phyloP scores from a whole-genome alignment of 2,113 vertebrate genomes.

The Falcunculus frontatus region DNA sequence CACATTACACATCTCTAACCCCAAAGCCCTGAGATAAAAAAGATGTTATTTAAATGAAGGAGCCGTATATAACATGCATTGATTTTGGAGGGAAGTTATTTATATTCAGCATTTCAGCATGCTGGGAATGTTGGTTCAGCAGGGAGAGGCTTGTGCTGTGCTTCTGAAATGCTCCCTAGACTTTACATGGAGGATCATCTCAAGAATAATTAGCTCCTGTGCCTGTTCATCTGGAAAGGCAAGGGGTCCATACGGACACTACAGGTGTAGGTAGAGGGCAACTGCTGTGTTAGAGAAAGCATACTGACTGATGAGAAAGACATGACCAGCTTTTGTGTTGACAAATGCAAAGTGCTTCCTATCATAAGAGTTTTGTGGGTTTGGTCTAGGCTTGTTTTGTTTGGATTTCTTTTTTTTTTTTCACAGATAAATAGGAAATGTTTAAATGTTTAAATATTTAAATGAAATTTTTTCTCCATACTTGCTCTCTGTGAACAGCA shows the following conservation, averaged over 20 bases:
- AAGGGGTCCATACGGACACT: constrained; percentile 12
- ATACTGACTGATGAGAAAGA: neutral
- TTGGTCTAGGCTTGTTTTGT: neutral
- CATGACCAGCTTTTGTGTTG: neutral
- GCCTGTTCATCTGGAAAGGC: constrained; percentile 25
- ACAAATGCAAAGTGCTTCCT: neutral
- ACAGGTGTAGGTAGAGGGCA: neutral
- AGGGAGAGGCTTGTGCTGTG: neutral
- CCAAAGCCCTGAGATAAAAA: neutral
- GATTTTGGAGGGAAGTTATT: neutral
- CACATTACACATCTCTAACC: neutral
- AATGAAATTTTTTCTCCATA: neutral
- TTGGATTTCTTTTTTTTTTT: neutral
- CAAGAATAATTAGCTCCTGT: constrained; percentile 18
- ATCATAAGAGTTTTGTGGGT: neutral
- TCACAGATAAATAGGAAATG: neutral
- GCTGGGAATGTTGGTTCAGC: neutral
- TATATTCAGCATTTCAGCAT: neutral
- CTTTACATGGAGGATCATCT: neutral
- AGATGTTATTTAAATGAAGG: neutral
- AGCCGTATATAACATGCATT: neutral
- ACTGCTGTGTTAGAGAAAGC: constrained; percentile 10
- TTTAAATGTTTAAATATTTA: constrained; percentile 36
- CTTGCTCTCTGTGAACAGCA: neutral
- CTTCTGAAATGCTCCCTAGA: neutral